Conservation (phyloP, 2,113 vertebrate genomes). For the Pluvialis apricaria region DNA sequence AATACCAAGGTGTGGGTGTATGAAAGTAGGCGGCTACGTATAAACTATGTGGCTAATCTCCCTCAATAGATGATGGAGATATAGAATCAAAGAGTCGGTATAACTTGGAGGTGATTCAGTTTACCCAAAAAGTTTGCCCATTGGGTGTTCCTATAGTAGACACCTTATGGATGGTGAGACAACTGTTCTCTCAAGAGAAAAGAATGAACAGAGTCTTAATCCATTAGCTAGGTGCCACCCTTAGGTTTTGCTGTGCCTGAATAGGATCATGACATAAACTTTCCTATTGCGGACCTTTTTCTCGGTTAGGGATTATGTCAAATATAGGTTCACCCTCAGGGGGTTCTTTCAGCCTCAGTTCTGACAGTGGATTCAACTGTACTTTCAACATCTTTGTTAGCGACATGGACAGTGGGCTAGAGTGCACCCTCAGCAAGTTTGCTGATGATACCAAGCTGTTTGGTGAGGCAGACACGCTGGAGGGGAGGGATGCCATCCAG, state of each 20-base stretch:
- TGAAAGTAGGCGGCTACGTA: not conserved
- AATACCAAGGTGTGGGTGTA: not conserved
- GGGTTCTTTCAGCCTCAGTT: not conserved
- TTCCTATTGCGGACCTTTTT: not conserved
- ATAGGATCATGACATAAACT: not conserved
- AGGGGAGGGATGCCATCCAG: no score
- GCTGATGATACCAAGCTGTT: no score
- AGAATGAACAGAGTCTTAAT: not conserved
- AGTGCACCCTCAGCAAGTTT: no score
- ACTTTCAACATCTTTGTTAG: no score
- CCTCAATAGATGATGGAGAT: not conserved
- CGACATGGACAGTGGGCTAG: no score
- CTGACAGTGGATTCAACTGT: not conserved
- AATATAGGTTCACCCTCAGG: rapidly evolving
- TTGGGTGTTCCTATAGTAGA: not conserved
- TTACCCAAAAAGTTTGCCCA: not conserved
- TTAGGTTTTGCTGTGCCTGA: not conserved
- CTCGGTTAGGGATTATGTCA: not conserved
- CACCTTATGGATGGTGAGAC: not conserved
- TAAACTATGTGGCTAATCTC: not conserved
- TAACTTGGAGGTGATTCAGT: not conserved
- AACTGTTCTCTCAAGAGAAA: not conserved
- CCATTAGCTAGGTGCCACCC: not conserved
- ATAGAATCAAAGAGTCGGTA: not conserved
- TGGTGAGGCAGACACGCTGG: no score